Evolutionary conservation across 2,797 vertebrate species (phyloP).

Genomic region (Ctenochaetus hawaiiensis): DNA sequence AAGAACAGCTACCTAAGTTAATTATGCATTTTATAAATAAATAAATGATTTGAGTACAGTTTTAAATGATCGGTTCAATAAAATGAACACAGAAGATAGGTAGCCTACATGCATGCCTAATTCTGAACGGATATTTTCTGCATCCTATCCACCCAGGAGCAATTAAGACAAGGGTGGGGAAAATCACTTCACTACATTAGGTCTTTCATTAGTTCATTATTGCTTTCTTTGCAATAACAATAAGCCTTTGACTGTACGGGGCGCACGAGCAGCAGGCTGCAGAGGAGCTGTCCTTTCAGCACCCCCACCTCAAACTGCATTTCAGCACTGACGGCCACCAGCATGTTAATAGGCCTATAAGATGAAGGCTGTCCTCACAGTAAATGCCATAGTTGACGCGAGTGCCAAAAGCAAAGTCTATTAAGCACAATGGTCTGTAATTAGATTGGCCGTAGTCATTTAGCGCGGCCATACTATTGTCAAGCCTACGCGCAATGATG

Average conservation of each 20-base stretch:
- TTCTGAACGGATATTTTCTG: conserved; percentile 34
- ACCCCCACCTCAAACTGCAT: conserved; percentile 65
- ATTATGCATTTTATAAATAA: not conserved
- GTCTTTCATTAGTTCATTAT: conserved; percentile 60
- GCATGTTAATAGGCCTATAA: conserved; percentile 30
- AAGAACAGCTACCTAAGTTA: not conserved
- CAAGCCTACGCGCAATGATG: conserved; percentile 14
- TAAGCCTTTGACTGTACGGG: conserved; percentile 20
- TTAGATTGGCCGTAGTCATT: conserved; percentile 61
- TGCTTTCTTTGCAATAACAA: conserved; percentile 56
- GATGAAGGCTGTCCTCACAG: conserved; percentile 38
- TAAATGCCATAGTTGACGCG: conserved; percentile 46
- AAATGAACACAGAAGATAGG: not conserved
- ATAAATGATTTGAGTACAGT: not conserved
- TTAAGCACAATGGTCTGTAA: conserved; percentile 64
- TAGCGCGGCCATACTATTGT: conserved; percentile 38
- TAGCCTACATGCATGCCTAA: conserved; percentile 1
- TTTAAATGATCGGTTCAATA: not conserved
- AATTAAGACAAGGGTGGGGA: conserved; percentile 30
- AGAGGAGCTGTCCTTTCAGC: conserved; percentile 85
- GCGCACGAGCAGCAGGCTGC: conserved; percentile 30
- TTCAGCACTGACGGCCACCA: conserved; percentile 49
- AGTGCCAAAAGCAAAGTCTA: conserved; percentile 59
- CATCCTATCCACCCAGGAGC: conserved; percentile 40
- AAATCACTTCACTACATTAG: conserved; percentile 57